Base-by-base conservation (phyloP, 2,888 invertebrate genomes). In the Caenorhabditis virilis region DNA sequence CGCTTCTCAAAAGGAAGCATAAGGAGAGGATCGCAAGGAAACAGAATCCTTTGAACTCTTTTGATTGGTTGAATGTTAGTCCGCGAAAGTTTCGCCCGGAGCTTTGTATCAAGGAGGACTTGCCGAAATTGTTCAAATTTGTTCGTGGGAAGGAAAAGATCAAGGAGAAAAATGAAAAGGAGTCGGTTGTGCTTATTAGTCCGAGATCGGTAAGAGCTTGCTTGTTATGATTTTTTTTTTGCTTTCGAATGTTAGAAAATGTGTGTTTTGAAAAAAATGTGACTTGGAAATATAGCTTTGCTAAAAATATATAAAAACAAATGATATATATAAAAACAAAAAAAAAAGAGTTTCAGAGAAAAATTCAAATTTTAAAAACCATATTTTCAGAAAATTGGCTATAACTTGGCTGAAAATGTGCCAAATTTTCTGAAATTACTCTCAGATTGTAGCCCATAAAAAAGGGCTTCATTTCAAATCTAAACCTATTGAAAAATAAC, bases 41-140 rank as follows among this genome's bases (percentile, higher is more conserved):
- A 39, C 58, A 67, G 41, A 76, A 81, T 48, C 80, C 81, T 0
- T 47, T 81, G 4, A 47, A 54, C 16, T 59, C 69, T 3, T 65
- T 81, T 42, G 80, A 77, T 48, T 81, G 81, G 81, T 69, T 81
- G 30, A 79, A 82, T 56, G 70, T 81, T 13, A 75, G 75, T n/a
- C 81, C 81, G 9, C 42, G 73, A 35, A 39, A 63, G 23, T 59
- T 64, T 36, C 55, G 53, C 3, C 64, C 68, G 36, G 66, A 72
- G 11, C 60, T 67, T 23, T 45, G 49, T 25, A 70, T 77, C 30
- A 57, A 66, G 27, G 68, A 72, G 2, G 78, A 78, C 46, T 69
- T 78, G 6, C 72, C 77, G 7, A 66, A 69, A 11, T 61, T 78
- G 6, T 77, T 77, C 56, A 72, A 69, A 26, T 66, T 69, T 23